Conservation (phyloP, 2,888 invertebrate species). For the Rhodophaea formosa region DNA sequence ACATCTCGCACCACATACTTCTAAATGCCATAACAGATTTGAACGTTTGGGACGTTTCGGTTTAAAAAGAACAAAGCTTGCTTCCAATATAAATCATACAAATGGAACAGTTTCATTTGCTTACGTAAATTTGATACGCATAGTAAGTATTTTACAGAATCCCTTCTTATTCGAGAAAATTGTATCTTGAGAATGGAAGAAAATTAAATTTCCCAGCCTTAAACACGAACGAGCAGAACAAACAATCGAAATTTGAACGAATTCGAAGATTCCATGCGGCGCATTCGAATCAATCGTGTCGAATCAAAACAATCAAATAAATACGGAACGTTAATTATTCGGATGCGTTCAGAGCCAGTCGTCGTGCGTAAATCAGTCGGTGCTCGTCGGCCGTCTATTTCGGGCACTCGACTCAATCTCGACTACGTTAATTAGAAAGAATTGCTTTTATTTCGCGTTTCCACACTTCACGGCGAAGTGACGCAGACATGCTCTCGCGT, state of each 20-base stretch:
- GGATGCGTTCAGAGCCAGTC: conserved; percentile 68
- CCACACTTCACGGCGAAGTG: conserved; percentile 66
- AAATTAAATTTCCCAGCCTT: neutral
- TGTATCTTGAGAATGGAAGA: neutral
- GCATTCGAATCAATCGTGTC: conserved; percentile 55
- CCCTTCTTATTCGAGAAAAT: too few relatives aligned
- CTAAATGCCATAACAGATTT: too few relatives aligned
- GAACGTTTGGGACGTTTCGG: too few relatives aligned
- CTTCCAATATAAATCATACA: too few relatives aligned
- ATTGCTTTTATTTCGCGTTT: conserved; percentile 79
- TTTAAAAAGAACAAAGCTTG: too few relatives aligned
- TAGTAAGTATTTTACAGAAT: too few relatives aligned
- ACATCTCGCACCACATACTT: too few relatives aligned
- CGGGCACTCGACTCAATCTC: conserved; percentile 58
- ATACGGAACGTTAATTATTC: conserved; percentile 73
- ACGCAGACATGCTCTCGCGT: conserved; percentile 52
- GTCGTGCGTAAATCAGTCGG: conserved; percentile 68
- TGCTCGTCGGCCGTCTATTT: conserved; percentile 64
- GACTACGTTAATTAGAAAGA: conserved; percentile 77
- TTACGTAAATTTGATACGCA: too few relatives aligned
- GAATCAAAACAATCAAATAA: conserved; percentile 78
- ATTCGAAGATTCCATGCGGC: conserved; percentile 39
- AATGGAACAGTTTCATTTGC: too few relatives aligned
- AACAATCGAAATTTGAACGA: conserved; percentile 19
- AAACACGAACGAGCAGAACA: conserved; percentile 8